Evolutionary conservation across 2,113 vertebrate species (phyloP), one percentile per base, ranked within the genome.

Genomic region (Pholis gunnellus): DNA sequence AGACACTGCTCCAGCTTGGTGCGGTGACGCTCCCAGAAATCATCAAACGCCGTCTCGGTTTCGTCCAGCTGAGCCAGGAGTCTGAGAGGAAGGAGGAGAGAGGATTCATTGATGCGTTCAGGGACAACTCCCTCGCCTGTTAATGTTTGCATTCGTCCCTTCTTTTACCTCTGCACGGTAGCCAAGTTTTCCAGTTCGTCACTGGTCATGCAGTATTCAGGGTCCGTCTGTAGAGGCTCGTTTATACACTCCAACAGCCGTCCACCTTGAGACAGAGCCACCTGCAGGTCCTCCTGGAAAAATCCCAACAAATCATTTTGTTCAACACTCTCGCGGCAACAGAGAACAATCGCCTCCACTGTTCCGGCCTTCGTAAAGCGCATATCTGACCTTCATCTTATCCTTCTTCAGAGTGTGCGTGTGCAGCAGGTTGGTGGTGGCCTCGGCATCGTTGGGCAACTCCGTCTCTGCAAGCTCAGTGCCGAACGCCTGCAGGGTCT

Each of bases 401-500:
- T 95, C 94, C 76, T 96, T 97, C 92, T 98, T 98, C 72, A 95
- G 94, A 0, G 93, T 94, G 94, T 99, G 98, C 0, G 87, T 48
- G 14, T 93, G 92, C 85, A 99, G 95, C 81, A 99, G 96, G 29
- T 74, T 89, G 88, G 93, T 94, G 7, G 97, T 99, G 25, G 97
- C 96, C 31, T 95, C 95, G 4, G 95, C 94, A 10, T 99, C 97
- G 6, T 99, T 99, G 66, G 98, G 98, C 72, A 99, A 89, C 50
- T 99, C 98, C 0, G 97, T 99, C 89, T 99, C 98, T 0, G 98
- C 98, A 29, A 99, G 95, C 93, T 99, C 97, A 0, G 97, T 97
- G 89, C 98, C 98, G 38, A 99, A 98, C 46, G 96, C 93, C 93
- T 98, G 97, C 87, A 99, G 96, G 60, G 94, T 97, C 94, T 98